Base-by-base conservation (phyloP, 1,140 invertebrate species). In the Phocides pigmalion region DNA sequence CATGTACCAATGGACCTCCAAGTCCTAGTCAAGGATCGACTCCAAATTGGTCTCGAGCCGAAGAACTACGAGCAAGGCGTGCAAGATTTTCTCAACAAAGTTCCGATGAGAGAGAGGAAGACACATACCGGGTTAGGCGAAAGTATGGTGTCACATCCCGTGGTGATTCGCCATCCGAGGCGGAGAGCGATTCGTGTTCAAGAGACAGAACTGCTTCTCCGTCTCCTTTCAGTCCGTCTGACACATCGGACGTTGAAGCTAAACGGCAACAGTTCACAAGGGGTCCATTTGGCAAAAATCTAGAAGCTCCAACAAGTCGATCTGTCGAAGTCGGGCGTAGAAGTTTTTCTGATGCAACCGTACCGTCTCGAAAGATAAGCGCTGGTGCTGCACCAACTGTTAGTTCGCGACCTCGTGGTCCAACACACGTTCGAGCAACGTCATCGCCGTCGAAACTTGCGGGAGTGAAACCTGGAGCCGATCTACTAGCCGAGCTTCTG, bases 391-490 rank as follows among this genome's bases (percentile, higher is more conserved):
- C 79, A 56, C 68, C 82, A n/a, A 74, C 68, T 4, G 63, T 66
- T 9, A 72, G 74, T 20, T 66, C 56, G 9, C 68, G 75, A 4
- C 66, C 79, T 70, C 72, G 79, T 6, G 84, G 86, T 1, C 82
- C 82, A 0, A 90, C 88, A 1, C 96, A 96, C 84, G 95, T 96
- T 62, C 84, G 96, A 72, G 96, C 96, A 0, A 96, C 95, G 1
- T 96, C 96, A 2, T 96, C 95, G 72, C 96, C 96, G 3, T 96
- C 95, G 0, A 96, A 96, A 87, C 90, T 96, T 58, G 95, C 95
- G 74, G 93, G 94, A 47, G 85, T 94, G 14, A 93, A 94, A 72
- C 94, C 95, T 1, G 95, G 94, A 49, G 94, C 93, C 0, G 95
- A 96, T 74, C 84, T 96, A 17, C 85, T 97, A 20, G 95, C 95